Base-by-base conservation (phyloP, 2,888 invertebrate species). In the Cheiracanthium punctorium region DNA sequence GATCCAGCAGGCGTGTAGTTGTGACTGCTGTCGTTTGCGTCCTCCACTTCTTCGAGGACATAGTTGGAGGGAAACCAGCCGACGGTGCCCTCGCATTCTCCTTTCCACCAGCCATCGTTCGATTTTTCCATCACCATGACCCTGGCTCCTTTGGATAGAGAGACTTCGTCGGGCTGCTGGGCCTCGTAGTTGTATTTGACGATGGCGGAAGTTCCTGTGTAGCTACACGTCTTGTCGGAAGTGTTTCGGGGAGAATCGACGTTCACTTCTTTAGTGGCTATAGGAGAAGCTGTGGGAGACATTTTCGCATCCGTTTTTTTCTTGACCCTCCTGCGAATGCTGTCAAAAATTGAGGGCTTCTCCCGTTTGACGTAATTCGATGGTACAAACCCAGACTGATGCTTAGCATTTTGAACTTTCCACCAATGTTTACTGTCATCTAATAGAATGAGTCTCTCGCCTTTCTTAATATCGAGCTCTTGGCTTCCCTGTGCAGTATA, bases 401-500 rank as follows among this genome's bases (percentile, higher is more conserved):
- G 97, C 90, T 96, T 94, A 88, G 95, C 95, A 92, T 99, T 99
- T 92, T 98, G 97, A 89, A 99, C 99, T 90, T 97, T 94, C 97
- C 97, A 98, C 99, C 99, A 99, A 92, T 99, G 98, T 92, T 98
- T 98, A 17, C 97, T 96, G 93, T 99, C 99, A 92, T 99, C 99
- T 88, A 99, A 93, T 88, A 99, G 94, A 85, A 97, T 93, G 91
- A 99, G 97, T 84, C 98, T 95, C 93, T 99, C 99, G 92, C 98
- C 98, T 94, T 99, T 99, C 91, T 97, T 95, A 90, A 99, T 94
- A 92, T 98, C 97, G 92, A 99, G 93, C 93, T 99, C 99, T 93
- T 99, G 98, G 70, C 96, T 96, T 89, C 99, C 99, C 92, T 98
- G 98, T 89, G 99, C 98, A 90, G 96, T 95, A 93, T 99, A 99